Evolutionary conservation across 2,113 vertebrate genomes (phyloP).

Genomic region (Conger conger): DNA sequence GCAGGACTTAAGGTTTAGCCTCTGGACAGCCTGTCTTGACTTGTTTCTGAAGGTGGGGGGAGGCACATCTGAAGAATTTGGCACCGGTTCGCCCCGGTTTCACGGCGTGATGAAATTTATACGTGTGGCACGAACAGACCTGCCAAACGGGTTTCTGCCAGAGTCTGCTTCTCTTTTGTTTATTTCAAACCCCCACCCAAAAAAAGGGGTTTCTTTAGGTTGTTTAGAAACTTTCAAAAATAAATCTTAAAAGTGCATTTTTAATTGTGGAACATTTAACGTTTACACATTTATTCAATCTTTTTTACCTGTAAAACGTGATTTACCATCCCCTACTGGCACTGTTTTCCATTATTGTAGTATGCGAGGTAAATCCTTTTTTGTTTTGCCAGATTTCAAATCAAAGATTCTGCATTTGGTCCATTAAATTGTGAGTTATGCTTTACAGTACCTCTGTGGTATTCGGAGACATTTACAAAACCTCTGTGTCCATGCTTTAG

Average conservation of each 20-base stretch:
- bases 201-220: background rate
- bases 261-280: background rate
- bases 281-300: no score
- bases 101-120: conserved; percentile 49
- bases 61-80: conserved; percentile 47
- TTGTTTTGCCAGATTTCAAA: background rate
- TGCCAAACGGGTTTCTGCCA: conserved; percentile 45
- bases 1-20: conserved; percentile 54
- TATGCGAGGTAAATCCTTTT: background rate
- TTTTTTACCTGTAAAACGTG: background rate
- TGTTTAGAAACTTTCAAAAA: background rate
- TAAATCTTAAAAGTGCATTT: background rate
- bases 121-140: conserved; percentile 46
- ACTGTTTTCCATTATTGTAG: background rate
- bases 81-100: conserved; percentile 31
- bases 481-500: background rate
- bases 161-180: conserved; percentile 17
- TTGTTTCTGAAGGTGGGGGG: conserved; percentile 58
- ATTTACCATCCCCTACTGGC: background rate
- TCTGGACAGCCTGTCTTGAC: conserved; percentile 57
- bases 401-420: background rate
- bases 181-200: background rate
- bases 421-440: background rate
- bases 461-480: background rate
- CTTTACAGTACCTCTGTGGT: background rate